Evolutionary conservation across 2,113 vertebrate species (phyloP).

Genomic region (Sapajus apella): DNA sequence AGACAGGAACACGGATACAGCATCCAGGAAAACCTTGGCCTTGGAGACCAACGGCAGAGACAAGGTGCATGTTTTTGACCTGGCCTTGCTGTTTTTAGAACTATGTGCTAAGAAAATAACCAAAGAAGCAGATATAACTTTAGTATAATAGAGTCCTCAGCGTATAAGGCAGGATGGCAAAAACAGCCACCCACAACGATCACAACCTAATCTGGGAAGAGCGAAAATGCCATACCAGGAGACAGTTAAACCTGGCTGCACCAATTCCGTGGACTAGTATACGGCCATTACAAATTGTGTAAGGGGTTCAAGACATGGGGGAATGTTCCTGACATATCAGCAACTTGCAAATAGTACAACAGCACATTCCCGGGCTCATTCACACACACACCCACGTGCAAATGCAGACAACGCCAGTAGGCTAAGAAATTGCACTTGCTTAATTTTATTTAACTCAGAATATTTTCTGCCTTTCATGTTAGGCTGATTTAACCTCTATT

Average conservation of each 20-base stretch:
- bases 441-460: background rate
- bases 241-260: rapidly evolving
- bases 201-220: rapidly evolving
- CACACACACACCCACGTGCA: background rate
- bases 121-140: background rate
- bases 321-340: background rate
- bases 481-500: background rate
- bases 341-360: rapidly evolving
- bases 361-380: background rate
- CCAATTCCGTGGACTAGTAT: rapidly evolving
- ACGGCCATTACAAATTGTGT: rapidly evolving
- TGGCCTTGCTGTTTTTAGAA: background rate
- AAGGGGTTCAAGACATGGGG: background rate
- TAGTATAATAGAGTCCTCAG: background rate
- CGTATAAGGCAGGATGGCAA: rapidly evolving
- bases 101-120: background rate
- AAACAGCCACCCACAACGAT: background rate
- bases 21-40: background rate
- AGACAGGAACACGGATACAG: rapidly evolving
- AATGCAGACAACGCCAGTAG: too few species aligned
- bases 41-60: background rate
- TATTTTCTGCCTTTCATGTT: background rate
- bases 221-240: rapidly evolving
- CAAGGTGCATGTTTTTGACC: rapidly evolving
- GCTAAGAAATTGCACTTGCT: background rate